These are phyloP conservation scores for Periphyllus acericola DNA, from an alignment of 2,888 invertebrate genomes.

Conservation along the genomic window DNA sequence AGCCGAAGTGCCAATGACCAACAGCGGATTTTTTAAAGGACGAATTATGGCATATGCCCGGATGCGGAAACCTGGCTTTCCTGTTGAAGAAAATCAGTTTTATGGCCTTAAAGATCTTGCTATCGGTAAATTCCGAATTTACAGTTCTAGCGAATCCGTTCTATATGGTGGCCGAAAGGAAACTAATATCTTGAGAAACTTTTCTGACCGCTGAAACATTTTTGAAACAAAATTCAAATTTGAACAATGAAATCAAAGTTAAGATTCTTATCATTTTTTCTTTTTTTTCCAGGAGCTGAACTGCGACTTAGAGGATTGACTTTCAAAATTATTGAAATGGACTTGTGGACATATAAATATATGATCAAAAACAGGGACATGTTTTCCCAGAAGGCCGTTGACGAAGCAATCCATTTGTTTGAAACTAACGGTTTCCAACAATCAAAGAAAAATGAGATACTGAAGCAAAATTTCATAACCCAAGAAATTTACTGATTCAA, in stretches of 20 bases:
- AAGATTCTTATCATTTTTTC: not conserved
- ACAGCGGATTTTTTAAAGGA: constrained; percentile 82
- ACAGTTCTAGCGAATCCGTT: too few relatives aligned
- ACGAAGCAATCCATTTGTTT: constrained; percentile 77
- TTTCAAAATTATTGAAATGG: constrained; percentile 81
- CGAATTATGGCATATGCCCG: constrained; percentile 77
- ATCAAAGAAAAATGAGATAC: constrained; percentile 70
- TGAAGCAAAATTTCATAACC: not conserved
- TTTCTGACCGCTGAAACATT: too few relatives aligned
- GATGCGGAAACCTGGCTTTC: constrained; percentile 76
- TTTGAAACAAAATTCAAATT: too few relatives aligned
- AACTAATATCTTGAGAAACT: too few relatives aligned
- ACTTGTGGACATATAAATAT: constrained; percentile 81
- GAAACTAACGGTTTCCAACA: constrained; percentile 74
- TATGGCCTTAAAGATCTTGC: constrained; percentile 83
- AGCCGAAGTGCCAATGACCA: constrained; percentile 77
- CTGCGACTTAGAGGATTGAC: constrained; percentile 36
- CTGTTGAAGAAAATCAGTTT: constrained; percentile 78
- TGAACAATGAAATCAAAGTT: too few relatives aligned
- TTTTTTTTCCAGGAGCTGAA: constrained; percentile 30
- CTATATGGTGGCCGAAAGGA: too few relatives aligned
- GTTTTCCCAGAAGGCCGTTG: constrained; percentile 75
- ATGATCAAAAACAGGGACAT: constrained; percentile 78
- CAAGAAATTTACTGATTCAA: not conserved
- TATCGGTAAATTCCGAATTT: constrained; percentile 72